Evolutionary conservation across 2,797 vertebrate species (phyloP).

Genomic region (Myotis planiceps): DNA sequence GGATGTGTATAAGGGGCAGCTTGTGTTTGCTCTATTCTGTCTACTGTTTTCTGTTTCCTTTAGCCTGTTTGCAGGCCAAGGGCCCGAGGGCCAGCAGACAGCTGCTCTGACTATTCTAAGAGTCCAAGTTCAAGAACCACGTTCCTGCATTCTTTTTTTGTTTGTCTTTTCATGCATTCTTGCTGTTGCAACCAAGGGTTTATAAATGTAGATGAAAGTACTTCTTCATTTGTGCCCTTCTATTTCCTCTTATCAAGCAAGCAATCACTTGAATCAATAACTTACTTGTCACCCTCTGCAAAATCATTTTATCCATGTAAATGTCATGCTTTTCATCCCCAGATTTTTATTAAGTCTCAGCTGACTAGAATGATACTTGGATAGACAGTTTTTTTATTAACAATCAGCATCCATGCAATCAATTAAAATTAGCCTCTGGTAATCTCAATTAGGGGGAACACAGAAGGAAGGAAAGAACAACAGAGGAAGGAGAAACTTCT

Average conservation of each 20-base stretch:
- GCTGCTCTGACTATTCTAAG: not conserved
- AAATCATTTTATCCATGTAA: not conserved
- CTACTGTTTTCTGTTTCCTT: slow-evolving; percentile 41
- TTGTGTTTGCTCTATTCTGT: slow-evolving; percentile 35
- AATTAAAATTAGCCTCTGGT: slow-evolving; percentile 20
- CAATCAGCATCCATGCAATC: not conserved
- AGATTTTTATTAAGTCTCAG: slow-evolving; percentile 2
- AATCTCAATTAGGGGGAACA: not conserved
- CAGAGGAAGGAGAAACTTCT: not conserved
- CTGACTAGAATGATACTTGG: not conserved
- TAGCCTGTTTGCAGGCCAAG: slow-evolving; percentile 3
- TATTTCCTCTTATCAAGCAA: not conserved
- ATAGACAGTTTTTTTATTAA: not conserved
- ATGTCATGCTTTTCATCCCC: not conserved
- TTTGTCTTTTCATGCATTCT: no score
- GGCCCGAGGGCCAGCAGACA: not conserved
- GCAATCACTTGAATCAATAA: not conserved
- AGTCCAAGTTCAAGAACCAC: not conserved
- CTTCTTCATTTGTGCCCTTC: not conserved
- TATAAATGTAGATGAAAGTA: not conserved
- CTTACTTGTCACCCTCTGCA: not conserved
- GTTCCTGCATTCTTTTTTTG: not conserved
- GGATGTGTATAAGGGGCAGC: not conserved
- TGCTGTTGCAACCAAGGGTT: not conserved
- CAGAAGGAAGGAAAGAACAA: not conserved